Conservation (phyloP, 2,113 vertebrate genomes). For the Ornithorhynchus anatinus region DNA sequence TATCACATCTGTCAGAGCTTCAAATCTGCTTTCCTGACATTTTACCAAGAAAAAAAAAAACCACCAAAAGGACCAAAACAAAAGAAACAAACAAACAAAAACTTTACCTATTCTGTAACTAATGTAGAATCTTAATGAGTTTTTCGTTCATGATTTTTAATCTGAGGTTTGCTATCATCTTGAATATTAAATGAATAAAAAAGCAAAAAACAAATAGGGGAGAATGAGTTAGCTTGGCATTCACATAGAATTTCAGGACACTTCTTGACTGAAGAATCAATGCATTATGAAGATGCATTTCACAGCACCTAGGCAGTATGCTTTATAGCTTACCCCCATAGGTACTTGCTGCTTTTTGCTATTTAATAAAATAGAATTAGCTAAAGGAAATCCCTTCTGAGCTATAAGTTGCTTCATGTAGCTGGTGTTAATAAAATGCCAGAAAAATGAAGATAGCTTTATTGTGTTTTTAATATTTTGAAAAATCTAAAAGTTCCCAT, state of each 20-base stretch:
- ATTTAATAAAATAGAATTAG: conserved; percentile 19
- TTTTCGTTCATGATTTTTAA: conserved; percentile 35
- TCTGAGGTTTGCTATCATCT: neutral
- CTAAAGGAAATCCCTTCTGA: neutral
- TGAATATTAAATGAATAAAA: conserved; percentile 29
- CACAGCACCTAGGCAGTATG: fast-evolving
- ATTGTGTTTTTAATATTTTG: conserved; percentile 12
- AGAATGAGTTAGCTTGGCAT: conserved; percentile 8
- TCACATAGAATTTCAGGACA: neutral
- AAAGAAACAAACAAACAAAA: no score
- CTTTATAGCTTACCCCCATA: neutral
- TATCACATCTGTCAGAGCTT: conserved; percentile 50
- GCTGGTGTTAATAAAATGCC: neutral
- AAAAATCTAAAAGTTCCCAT: conserved; percentile 13
- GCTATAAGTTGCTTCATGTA: neutral
- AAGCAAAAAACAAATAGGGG: neutral
- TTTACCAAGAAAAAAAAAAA: conserved; percentile 42
- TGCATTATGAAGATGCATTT: neutral
- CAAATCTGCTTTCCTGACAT: conserved; percentile 46
- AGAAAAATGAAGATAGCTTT: neutral
- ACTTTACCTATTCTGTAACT: conserved; percentile 26
- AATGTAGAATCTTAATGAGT: conserved; percentile 38
- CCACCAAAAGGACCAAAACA: no score
- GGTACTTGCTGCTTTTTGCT: neutral
- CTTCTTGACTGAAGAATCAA: conserved; percentile 3